Evolutionary conservation across 2,797 vertebrate genomes (phyloP), one percentile per base, ranked within the genome.

Genomic region (Coccyzus lansbergi): DNA sequence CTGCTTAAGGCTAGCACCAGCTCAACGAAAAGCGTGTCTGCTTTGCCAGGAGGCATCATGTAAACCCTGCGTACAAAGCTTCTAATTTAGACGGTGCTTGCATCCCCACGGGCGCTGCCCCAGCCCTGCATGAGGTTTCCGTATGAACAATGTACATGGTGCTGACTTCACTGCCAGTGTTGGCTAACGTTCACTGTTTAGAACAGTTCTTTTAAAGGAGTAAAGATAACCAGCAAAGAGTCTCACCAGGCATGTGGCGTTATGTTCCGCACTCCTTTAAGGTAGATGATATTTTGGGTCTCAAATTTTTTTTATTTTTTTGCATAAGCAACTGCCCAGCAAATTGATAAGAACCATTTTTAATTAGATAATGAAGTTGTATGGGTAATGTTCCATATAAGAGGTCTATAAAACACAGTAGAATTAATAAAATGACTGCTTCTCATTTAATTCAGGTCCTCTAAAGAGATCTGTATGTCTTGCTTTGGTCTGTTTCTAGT

Each of bases 291-390:
- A 92, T 75, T 86, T 51, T 67, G 12, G 20, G n/a, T 52, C n/a
- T 84, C 10, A 86, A 88, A 52, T 80, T 1, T 56, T 21, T 42
- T 42, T 42, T 49, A 70, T 40, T 19, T 38, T 82, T 86, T 46
- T 62, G 7, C 51, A 80, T 95, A 95, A 96, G 92, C 83, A 92
- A 95, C 89, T 95, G 86, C 94, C 94, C 94, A 96, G 89, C 85
- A 97, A 96, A 96, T 93, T 96, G 96, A 86, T 96, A 87, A 93
- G 71, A 93, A 75, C 60, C 79, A 68, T 78, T 96, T 96, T 97
- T 97, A 96, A 95, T 97, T 96, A 95, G 96, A 68, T 83, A 69
- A 88, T 76, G 67, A 92, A 87, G 85, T 94, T 94, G 68, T 91
- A 85, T 96, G 95, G 86, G 86, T 96, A 95, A 95, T 94, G 83